Conservation (phyloP, 2,888 invertebrate species). For the Bruchidius siliquastri region DNA sequence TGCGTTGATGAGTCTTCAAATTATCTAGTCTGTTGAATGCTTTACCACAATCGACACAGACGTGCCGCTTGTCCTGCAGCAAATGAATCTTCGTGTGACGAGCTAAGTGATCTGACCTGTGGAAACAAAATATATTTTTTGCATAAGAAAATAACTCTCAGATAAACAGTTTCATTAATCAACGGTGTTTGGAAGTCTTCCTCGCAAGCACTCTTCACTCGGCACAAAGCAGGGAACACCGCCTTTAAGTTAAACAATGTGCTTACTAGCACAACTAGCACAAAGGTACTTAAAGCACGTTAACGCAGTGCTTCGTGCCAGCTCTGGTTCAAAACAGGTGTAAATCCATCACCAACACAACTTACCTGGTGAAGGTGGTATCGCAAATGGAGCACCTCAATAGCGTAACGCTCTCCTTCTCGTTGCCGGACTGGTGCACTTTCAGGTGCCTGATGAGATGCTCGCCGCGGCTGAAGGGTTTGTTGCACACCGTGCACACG, state of each 20-base stretch:
- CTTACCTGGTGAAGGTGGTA: slow-evolving; percentile 40
- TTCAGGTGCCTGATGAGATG: slow-evolving; percentile 47
- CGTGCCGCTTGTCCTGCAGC: slow-evolving; percentile 46
- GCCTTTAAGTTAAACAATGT: no score
- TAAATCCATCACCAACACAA: no score
- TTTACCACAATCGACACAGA: slow-evolving; percentile 61
- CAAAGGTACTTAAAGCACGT: no score
- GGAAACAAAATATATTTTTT: slow-evolving; percentile 35
- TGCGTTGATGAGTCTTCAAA: slow-evolving; percentile 44
- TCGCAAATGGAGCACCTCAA: slow-evolving; percentile 47
- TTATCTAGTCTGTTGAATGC: slow-evolving; percentile 55
- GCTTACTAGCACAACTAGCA: no score
- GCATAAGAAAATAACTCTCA: no score
- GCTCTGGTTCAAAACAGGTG: no score
- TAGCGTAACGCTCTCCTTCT: slow-evolving; percentile 28
- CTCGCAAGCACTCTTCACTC: no score
- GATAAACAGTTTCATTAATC: no score
- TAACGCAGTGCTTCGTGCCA: no score
- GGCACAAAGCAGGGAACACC: no score
- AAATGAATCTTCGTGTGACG: slow-evolving; percentile 61
- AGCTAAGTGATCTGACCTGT: slow-evolving; percentile 60
- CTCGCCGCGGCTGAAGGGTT: slow-evolving; percentile 45
- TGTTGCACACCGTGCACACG: slow-evolving; percentile 45
- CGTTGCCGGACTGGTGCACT: slow-evolving; percentile 36
- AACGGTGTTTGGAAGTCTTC: no score